A percentile compares a stretch with the other conserved stretches of the same genome.
Evolutionary conservation across 2,888 invertebrate species (phyloP).

Genomic region (Mylabris sibirica): DNA sequence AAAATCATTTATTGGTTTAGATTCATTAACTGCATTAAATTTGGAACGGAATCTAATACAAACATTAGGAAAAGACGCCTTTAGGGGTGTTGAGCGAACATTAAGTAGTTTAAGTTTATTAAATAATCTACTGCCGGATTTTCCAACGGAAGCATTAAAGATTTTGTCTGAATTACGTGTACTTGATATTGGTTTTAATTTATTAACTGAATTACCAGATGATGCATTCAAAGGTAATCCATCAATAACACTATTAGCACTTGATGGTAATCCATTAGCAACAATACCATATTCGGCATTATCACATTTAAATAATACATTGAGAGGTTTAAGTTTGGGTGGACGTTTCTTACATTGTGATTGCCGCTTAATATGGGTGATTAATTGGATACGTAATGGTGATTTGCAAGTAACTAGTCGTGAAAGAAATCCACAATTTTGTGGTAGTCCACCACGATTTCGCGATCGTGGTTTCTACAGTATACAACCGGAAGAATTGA

Average conservation of each 20-base stretch:
- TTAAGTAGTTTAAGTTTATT: slow-evolving; percentile 87
- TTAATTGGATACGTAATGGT: slow-evolving; percentile 86
- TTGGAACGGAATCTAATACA: slow-evolving; percentile 88
- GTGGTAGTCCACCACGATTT: slow-evolving; percentile 82
- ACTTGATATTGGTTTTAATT: slow-evolving; percentile 90
- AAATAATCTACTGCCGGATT: slow-evolving; percentile 87
- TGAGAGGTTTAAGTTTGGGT: slow-evolving; percentile 86
- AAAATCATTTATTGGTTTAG: slow-evolving; percentile 78
- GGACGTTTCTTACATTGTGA: slow-evolving; percentile 89
- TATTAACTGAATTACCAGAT: slow-evolving; percentile 80
- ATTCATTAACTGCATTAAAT: slow-evolving; percentile 85
- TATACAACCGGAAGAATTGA: slow-evolving; percentile 79
- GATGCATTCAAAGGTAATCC: slow-evolving; percentile 84
- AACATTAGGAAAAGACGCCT: slow-evolving; percentile 77
- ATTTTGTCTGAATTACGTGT: slow-evolving; percentile 83
- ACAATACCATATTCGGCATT: slow-evolving; percentile 84
- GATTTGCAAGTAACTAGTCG: slow-evolving; percentile 92
- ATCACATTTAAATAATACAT: slow-evolving; percentile 78
- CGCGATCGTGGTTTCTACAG: slow-evolving; percentile 86
- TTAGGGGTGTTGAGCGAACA: slow-evolving; percentile 80
- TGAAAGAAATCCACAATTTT: slow-evolving; percentile 91
- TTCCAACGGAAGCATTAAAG: slow-evolving; percentile 82
- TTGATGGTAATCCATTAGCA: slow-evolving; percentile 89
- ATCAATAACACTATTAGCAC: slow-evolving; percentile 83
- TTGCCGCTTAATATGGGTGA: slow-evolving; percentile 87